Evolutionary conservation across 2,797 vertebrate genomes (phyloP).

Genomic region (Phylloscopus collybita): DNA sequence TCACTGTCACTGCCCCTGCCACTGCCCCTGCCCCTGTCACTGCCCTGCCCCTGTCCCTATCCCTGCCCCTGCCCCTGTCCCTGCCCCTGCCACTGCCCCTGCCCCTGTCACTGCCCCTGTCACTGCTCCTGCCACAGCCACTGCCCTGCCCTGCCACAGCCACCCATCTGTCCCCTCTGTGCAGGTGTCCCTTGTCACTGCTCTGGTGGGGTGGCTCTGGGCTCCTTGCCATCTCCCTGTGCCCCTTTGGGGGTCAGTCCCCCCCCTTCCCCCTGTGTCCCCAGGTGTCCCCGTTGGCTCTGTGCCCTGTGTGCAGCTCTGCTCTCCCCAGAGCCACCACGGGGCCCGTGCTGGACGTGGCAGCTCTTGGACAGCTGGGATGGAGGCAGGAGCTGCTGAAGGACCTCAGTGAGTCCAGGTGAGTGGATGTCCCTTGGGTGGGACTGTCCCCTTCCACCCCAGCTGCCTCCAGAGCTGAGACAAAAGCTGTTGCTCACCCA

Average conservation of each 20-base stretch:
- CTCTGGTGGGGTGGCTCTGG: neutral
- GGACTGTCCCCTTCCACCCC: neutral
- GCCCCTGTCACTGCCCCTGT: neutral
- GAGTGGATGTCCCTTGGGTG: fast-evolving
- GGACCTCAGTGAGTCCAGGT: neutral
- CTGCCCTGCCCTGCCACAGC: neutral
- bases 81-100: too few relatives aligned
- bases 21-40: too few relatives aligned
- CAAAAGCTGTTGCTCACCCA: neutral
- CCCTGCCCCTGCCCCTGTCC: neutral
- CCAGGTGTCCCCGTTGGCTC: neutral
- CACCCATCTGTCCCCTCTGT: fast-evolving
- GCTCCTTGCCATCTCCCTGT: neutral
- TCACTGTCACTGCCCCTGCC: fast-evolving
- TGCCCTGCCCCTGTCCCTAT: fast-evolving
- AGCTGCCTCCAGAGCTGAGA: neutral
- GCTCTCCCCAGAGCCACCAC: fast-evolving
- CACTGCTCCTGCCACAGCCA: neutral
- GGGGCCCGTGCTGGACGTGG: fast-evolving
- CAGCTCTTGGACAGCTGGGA: neutral
- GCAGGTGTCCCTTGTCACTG: neutral
- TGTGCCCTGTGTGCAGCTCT: neutral
- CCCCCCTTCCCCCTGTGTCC: neutral
- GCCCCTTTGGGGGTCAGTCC: neutral
- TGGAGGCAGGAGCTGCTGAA: neutral